Evolutionary conservation across 2,113 vertebrate species (phyloP).

Genomic region (Oreochromis spilurus): DNA sequence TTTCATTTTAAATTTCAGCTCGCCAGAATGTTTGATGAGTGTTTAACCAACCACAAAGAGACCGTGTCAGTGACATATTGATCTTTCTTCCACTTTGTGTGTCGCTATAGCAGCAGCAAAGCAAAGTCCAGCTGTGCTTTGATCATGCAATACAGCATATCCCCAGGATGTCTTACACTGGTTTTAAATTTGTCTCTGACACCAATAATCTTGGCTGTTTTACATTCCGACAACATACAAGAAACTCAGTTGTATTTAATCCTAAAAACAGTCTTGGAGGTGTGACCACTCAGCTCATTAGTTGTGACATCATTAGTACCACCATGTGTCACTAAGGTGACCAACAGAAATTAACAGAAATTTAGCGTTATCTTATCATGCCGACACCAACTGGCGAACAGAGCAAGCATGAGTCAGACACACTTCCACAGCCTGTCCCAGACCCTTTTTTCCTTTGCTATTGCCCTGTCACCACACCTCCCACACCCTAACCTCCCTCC

Average conservation of each 20-base stretch:
- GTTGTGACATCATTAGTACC: not conserved
- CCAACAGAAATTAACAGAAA: not conserved
- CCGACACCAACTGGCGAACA: not conserved
- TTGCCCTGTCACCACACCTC: not conserved
- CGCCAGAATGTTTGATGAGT: not conserved
- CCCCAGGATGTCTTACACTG: not conserved
- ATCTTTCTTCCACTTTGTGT: not conserved
- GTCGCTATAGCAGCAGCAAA: not conserved
- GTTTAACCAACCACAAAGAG: not conserved
- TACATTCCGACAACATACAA: not conserved
- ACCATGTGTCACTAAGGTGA: not conserved
- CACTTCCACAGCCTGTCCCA: not conserved
- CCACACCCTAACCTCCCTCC: not conserved
- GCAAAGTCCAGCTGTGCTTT: not conserved
- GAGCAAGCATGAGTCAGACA: conserved; percentile 22
- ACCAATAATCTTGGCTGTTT: not conserved
- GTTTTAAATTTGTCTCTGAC: not conserved
- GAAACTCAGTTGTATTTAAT: not conserved
- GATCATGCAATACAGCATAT: not conserved
- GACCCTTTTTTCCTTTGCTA: conserved; percentile 17
- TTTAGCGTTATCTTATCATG: not conserved
- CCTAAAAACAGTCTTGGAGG: not conserved
- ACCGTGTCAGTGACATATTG: conserved; percentile 8
- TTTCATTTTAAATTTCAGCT: not conserved
- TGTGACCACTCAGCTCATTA: not conserved